Percentiles rank a stretch among this genome's conserved stretches.
Evolutionary conservation across 2,113 vertebrate species (phyloP).

Genomic region (Pelobates fuscus): DNA sequence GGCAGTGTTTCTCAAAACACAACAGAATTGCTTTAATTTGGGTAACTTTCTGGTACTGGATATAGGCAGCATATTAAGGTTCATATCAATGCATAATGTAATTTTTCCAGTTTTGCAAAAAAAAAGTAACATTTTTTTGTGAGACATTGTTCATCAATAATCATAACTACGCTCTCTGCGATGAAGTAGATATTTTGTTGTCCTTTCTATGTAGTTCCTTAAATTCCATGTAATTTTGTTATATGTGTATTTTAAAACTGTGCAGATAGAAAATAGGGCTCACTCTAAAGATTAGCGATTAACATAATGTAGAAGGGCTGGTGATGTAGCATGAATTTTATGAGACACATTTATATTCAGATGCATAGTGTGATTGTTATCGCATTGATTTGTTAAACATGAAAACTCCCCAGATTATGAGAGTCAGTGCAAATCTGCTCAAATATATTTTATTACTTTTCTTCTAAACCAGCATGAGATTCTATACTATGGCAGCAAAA

Average conservation of each 20-base stretch:
- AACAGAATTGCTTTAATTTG: not conserved
- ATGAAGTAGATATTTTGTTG: conserved; percentile 25
- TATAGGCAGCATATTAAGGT: conserved; percentile 18
- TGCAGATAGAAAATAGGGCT: conserved; percentile 16
- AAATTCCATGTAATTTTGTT: conserved; percentile 38
- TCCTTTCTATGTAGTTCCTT: conserved; percentile 20
- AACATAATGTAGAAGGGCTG: conserved; percentile 46
- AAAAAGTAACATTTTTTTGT: conserved; percentile 36
- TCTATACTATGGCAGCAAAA: conserved; percentile 32
- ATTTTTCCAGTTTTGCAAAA: conserved; percentile 42
- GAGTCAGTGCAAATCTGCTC: conserved; percentile 47
- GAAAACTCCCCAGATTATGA: conserved; percentile 46
- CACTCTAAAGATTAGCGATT: conserved; percentile 46
- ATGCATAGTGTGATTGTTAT: conserved; percentile 49
- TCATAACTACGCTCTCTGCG: conserved; percentile 15
- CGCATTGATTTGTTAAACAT: conserved; percentile 49
- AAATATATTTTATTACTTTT: conserved; percentile 47
- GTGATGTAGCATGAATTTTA: conserved; percentile 46
- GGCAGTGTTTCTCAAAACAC: conserved; percentile 37
- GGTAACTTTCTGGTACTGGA: not conserved
- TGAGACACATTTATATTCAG: conserved; percentile 46
- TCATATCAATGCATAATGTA: conserved; percentile 24
- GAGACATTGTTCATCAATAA: conserved; percentile 32
- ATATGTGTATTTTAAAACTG: conserved; percentile 35
- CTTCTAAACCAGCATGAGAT: conserved; percentile 30